These are phyloP conservation scores for Conopomorpha cramerella DNA, from an alignment of 1,140 invertebrate species.

Conservation along the genomic window DNA sequence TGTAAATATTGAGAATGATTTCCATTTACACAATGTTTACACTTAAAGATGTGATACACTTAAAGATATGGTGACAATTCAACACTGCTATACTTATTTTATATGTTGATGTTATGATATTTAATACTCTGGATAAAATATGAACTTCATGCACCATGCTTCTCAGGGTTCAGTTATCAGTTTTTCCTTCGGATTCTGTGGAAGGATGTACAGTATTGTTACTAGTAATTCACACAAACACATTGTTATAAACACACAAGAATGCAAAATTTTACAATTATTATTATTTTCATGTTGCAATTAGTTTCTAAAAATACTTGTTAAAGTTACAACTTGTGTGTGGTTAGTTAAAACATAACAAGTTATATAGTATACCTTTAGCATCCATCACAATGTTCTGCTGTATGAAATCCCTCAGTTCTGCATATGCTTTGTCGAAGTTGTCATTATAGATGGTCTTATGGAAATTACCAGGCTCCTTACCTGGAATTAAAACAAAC, in stretches of 20 bases:
- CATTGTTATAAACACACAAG: constrained; percentile 1
- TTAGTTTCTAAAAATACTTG: too few relatives aligned
- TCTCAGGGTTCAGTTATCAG: too few relatives aligned
- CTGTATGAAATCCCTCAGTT: constrained; percentile 74
- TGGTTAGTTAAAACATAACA: background rate
- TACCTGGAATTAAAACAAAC: constrained; percentile 54
- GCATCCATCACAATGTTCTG: constrained; percentile 57
- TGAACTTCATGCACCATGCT: too few relatives aligned
- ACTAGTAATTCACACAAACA: constrained; percentile 4
- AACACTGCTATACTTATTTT: too few relatives aligned
- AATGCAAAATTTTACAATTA: background rate
- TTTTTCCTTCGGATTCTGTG: constrained; percentile 6
- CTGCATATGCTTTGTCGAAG: constrained; percentile 84
- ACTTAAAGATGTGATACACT: too few relatives aligned
- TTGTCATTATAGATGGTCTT: constrained; percentile 90
- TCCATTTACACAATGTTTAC: too few relatives aligned
- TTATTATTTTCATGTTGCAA: too few relatives aligned
- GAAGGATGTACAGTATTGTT: constrained; percentile 11
- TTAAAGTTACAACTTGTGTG: too few relatives aligned
- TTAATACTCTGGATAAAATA: too few relatives aligned
- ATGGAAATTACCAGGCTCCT: constrained; percentile 85
- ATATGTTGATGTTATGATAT: too few relatives aligned
- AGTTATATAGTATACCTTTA: constrained; percentile 20
- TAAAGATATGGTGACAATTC: too few relatives aligned
- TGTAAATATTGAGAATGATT: too few relatives aligned